Evolutionary conservation across 2,113 vertebrate genomes (phyloP).

Genomic region (Vanacampus margaritifer): DNA sequence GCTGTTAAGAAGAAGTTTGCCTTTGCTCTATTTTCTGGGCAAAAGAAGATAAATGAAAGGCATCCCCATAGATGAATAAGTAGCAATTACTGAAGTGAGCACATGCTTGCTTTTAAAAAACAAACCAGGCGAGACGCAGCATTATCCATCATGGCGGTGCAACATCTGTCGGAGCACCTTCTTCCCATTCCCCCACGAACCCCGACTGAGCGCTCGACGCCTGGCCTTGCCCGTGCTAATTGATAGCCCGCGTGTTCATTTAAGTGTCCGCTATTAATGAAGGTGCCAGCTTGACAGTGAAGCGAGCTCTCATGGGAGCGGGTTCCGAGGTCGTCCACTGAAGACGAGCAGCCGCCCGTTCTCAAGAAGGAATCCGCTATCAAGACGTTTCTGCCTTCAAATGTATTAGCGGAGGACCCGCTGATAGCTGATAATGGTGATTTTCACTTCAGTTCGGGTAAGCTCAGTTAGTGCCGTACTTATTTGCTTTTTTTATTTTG

Average conservation of each 20-base stretch:
- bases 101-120: not conserved
- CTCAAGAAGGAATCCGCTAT: conserved; percentile 41
- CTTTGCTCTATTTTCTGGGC: not conserved
- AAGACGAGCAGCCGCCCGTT: conserved; percentile 28
- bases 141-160: conserved; percentile 22
- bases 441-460: not conserved
- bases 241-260: conserved; percentile 69
- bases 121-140: not conserved
- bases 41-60: not conserved
- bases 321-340: conserved; percentile 48
- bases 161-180: conserved; percentile 27
- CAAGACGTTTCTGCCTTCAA: conserved; percentile 29
- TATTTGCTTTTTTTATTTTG: not conserved
- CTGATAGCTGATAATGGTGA: not conserved
- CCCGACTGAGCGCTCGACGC: conserved; percentile 23
- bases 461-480: not conserved
- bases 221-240: conserved; percentile 55
- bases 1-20: not conserved
- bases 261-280: conserved; percentile 70
- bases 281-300: conserved; percentile 59
- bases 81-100: not conserved
- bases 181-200: conserved; percentile 23
- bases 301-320: conserved; percentile 46
- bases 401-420: not conserved
- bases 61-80: conserved; percentile 14